A percentile compares a stretch with the other conserved stretches of the same genome.
Conservation (phyloP, 2,797 vertebrate species). For the Melopsittacus undulatus region DNA sequence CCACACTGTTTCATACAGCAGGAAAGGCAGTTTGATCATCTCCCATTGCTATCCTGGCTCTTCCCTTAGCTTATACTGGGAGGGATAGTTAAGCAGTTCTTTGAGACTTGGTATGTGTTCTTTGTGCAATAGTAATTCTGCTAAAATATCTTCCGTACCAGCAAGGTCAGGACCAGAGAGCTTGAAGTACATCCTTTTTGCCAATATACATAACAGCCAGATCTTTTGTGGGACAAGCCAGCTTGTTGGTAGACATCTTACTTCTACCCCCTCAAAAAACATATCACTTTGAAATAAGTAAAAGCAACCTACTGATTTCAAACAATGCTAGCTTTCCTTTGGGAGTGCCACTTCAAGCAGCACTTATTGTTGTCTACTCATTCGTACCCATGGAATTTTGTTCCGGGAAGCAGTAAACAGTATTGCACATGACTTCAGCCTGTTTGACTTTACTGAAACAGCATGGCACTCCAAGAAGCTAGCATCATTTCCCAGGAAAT, state of each 20-base stretch:
- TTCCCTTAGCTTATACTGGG: not conserved
- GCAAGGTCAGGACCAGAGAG: not conserved
- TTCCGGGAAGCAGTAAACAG: not conserved
- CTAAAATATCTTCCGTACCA: not conserved
- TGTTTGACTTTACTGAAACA: not conserved
- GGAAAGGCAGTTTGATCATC: not conserved
- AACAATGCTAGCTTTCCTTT: slow-evolving; percentile 6
- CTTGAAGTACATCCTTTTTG: not conserved
- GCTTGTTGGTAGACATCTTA: not conserved
- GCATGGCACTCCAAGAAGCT: not conserved
- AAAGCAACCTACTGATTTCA: not conserved
- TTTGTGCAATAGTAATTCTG: not conserved
- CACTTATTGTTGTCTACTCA: not conserved
- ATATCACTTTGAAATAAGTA: not conserved
- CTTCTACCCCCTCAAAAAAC: not conserved
- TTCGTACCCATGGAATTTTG: not conserved
- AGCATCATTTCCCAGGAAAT: not conserved
- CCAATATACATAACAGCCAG: not conserved
- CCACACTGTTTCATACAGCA: not conserved
- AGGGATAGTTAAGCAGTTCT: not conserved
- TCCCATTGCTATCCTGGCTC: not conserved
- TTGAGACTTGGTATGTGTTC: not conserved
- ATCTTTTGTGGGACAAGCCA: not conserved
- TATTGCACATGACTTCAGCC: not conserved
- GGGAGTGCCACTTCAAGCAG: not conserved